Evolutionary conservation across 2,888 invertebrate genomes (phyloP), one percentile per base, ranked within the genome.

Genomic region (Eubasilissa splendida): DNA sequence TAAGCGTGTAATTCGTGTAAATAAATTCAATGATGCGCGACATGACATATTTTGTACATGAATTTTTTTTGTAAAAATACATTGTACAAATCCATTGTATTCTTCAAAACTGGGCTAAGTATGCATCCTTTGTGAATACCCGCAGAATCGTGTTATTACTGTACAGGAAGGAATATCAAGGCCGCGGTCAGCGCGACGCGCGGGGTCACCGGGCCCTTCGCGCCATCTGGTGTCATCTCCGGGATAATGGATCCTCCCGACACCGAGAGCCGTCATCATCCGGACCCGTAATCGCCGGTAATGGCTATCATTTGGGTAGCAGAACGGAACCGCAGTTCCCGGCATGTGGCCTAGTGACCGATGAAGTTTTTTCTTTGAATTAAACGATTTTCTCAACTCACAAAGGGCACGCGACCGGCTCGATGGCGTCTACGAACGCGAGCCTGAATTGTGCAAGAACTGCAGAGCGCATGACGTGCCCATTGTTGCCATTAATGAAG

Each of bases 321-420:
- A 58, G 58, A 10, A 11, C 68, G 50, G 42, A 50, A n/a, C 50
- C 50, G 68, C 68, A 31, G 33, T 5, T 33, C 22, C 63, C 50
- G 68, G 50, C 68, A 68, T 68, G 50, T 68, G 68, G 68, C 68
- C 50, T 10, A 68, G 50, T 68, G 68, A 50, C 68, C 68, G 50
- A 9, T 50, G 52, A 14, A 9, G 68, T 68, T n/a, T 68, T 68
- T 68, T n/a, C 33, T 33, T 52, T 11, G 68, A 68, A 68, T 68
- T 68, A 68, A 68, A 68, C 68, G 68, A 68, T 68, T 50, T n/a
- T 42, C 50, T 4, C 50, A 7, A 2, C 14, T 68, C 42, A 68
- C 68, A 68, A 50, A 68, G 50, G 68, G 68, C 68, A 68, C 68
- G 68, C 68, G 68, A 68, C 68, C 42, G 68, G 42, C 52, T 58